phyloP scores from a whole-genome alignment of 2,888 invertebrate genomes.

The Steinernema scapterisci region DNA sequence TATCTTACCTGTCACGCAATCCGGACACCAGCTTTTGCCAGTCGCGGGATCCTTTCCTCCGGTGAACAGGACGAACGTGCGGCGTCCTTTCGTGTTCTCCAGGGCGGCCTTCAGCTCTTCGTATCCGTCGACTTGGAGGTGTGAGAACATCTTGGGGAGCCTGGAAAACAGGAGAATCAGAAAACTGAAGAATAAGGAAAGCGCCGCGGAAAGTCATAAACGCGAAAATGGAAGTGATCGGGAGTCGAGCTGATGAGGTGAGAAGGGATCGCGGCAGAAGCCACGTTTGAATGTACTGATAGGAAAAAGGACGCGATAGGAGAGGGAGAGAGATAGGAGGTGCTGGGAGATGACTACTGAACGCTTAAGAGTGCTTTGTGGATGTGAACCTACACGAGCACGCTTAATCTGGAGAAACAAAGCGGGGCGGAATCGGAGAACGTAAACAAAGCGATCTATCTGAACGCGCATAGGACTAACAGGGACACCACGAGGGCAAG shows the following conservation, averaged over 20 bases:
- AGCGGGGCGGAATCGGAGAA: too few relatives aligned
- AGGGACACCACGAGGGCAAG: too few relatives aligned
- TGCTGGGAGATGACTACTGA: too few relatives aligned
- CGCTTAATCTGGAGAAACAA: too few relatives aligned
- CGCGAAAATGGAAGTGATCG: neutral
- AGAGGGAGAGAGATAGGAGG: neutral
- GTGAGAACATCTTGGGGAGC: slow-evolving; percentile 37
- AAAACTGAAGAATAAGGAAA: neutral
- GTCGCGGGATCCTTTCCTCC: slow-evolving; percentile 45
- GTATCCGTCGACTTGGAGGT: slow-evolving; percentile 43
- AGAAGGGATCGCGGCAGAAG: neutral
- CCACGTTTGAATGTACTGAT: neutral
- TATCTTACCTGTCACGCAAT: slow-evolving; percentile 49
- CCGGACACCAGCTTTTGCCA: slow-evolving; percentile 58
- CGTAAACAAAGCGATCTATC: too few relatives aligned
- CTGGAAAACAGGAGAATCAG: neutral
- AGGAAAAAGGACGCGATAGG: neutral
- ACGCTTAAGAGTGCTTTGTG: too few relatives aligned
- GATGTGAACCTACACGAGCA: too few relatives aligned
- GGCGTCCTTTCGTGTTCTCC: slow-evolving; percentile 31
- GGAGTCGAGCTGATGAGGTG: too few relatives aligned
- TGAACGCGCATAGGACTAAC: too few relatives aligned
- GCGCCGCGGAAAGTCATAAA: neutral
- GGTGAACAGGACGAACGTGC: slow-evolving; percentile 50
- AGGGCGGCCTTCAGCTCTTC: slow-evolving; percentile 40